Evolutionary conservation across 2,797 vertebrate species (phyloP), one percentile per base, ranked within the genome.

Genomic region (Eleutherodactylus coqui): DNA sequence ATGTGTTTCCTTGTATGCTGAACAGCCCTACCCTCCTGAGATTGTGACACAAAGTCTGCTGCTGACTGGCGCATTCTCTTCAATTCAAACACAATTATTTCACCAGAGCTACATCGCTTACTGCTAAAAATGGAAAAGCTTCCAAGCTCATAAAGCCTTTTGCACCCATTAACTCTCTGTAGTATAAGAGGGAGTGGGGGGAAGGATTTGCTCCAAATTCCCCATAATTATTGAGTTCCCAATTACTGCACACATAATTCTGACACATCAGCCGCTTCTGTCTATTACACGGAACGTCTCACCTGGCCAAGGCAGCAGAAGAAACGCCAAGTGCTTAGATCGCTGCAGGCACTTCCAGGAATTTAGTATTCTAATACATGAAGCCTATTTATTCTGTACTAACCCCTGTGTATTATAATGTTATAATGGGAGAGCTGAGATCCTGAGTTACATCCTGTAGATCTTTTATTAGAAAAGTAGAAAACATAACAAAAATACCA

Each of bases 161-260:
- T 6, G 21, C 19, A 17, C 64, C 36, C 17, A 70, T 70, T 70
- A n/a, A 70, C 36, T 38, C 19, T 24, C 36, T 1, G 2, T 70
- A 24, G 4, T 24, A n/a, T n/a, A n/a, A n/a, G 5, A 2, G 34
- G 36, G 67, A 16, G 62, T 5, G 2, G 19, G 6, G 67, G 67
- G 36, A 21, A 11, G 17, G 24, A 24, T 69, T 69, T 8, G 17
- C 67, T 38, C 34, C 34, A 41, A n/a, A 70, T 70, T 38, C 36
- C 67, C 24, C 16, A 34, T 67, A 70, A 70, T 70, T 70, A 70
- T 70, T 24, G 67, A 4, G 3, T 41, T 70, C 36, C 4, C 19
- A 70, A 38, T 70, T 38, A 70, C 9, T 38, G 67, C 67, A 41
- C 21, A 70, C 36, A 70, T 41, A 70, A 70, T n/a, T n/a, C 36